These are phyloP conservation scores for Drosophila picticornis DNA, from an alignment of 2,888 invertebrate genomes.

Conservation along the genomic window DNA sequence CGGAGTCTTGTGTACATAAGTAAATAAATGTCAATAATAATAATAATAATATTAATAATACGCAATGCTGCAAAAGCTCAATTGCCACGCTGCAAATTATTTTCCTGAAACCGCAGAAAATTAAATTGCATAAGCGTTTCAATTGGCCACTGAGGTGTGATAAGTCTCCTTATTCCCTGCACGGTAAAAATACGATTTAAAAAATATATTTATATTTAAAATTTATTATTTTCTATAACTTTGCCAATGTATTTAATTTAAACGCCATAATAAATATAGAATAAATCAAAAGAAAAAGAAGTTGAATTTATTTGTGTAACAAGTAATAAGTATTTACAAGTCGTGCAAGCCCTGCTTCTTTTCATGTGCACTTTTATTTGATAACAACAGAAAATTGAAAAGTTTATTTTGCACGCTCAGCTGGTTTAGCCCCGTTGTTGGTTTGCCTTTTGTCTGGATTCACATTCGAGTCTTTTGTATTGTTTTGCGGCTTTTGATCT, in stretches of 20 bases:
- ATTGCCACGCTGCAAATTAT: neutral
- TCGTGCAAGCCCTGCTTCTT: neutral
- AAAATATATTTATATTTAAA: neutral
- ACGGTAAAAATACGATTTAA: neutral
- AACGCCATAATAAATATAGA: neutral
- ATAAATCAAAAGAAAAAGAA: neutral
- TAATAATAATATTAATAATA: slow-evolving; percentile 33
- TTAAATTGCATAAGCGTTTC: neutral
- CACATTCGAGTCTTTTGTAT: slow-evolving; percentile 10
- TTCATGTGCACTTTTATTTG: slow-evolving; percentile 4
- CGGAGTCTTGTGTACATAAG: neutral
- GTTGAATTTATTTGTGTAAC: neutral
- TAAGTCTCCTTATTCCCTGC: neutral
- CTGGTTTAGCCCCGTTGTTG: neutral
- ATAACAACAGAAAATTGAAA: slow-evolving; percentile 34
- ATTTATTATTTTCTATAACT: neutral
- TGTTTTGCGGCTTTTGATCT: slow-evolving; percentile 32
- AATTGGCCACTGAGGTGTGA: neutral
- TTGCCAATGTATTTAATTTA: neutral
- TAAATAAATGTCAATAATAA: slow-evolving; percentile 20
- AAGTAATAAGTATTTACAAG: neutral
- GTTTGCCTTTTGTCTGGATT: slow-evolving; percentile 16
- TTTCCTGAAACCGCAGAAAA: neutral
- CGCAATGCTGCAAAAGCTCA: neutral
- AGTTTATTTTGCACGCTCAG: slow-evolving; percentile 13